Evolutionary conservation across 2,113 vertebrate genomes (phyloP), one percentile per base, ranked within the genome.

Genomic region (Triplophysa siluroides): DNA sequence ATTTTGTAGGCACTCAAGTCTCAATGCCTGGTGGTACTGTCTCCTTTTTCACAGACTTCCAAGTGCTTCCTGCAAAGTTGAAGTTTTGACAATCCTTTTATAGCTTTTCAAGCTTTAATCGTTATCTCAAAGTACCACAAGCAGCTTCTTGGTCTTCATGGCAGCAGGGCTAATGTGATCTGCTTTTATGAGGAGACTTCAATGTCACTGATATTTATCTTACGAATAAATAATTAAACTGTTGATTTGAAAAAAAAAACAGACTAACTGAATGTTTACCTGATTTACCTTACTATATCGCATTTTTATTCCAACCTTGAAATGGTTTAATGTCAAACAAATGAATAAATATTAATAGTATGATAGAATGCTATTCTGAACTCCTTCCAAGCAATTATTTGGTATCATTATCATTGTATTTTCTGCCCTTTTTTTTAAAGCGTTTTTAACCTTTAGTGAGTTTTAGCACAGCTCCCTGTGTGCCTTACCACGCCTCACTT

Each of bases 321-420:
- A 12, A 45, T 45, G 43, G 8, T 12, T 45, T 45, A 45, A 12
- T 12, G 43, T 0, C 43, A 45, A 45, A 45, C 43, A 45, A 45
- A 2, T 52, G 50, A 5, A 52, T 3, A 16, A 52, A 52, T 52
- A 52, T 11, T 52, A 16, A n/a, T 52, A 52, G 1, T 16, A 52
- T 47, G 45, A 8, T 52, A 18, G 13, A 14, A 52, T 52, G 50
- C 50, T 52, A 16, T 52, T 52, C 14, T 14, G 1, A 52, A 52
- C 50, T 4, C 14, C 9, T 43, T 43, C 70, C 56, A 74, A 74
- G 54, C 71, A 74, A 18, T 61, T 60, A 74, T 24, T 74, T 43
- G 33, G 56, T 61, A 54, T 43, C 33, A 60, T 74, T 29, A 74
- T 61, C 56, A 61, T 9, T 56, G 26, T 38, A 18, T 71, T 54